Evolutionary conservation across 2,888 invertebrate genomes (phyloP), one percentile per base, ranked within the genome.

Genomic region (Cantharis rufa): DNA sequence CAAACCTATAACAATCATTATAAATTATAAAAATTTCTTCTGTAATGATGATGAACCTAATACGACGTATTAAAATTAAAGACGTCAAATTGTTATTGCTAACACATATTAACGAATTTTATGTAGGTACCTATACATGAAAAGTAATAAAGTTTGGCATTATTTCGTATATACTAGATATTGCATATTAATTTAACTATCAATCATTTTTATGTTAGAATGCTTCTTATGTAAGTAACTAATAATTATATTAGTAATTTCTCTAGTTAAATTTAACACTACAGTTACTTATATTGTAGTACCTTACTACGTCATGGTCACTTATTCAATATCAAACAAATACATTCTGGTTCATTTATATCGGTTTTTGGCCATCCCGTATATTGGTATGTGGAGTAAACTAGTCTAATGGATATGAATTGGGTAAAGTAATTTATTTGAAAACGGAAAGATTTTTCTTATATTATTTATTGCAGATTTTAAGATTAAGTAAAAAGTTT

Each of bases 101-200:
- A 48, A 48, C 48, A 48, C 48, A n/a, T n/a, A 66, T 66, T 66
- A 66, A 16, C 15, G 24, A 66, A 66, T 21, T 66, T 66, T 66
- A 21, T 66, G 64, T 66, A 21, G 16, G 64, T 48, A 48, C 24
- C 24, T 24, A n/a, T n/a, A 24, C 48, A 66, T 21, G 64, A 24
- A 66, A 66, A 66, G 64, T 66, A 66, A 66, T 66, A 66, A 66
- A 66, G 21, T 66, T 66, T 66, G 64, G 64, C 64, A 16, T 66
- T 66, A 16, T 66, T 66, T 66, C 64, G 64, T 66, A 66, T 24
- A 48, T 48, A 48, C 18, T 21, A 66, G 64, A 66, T 66, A 24
- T 66, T 66, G 64, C 64, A 66, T 66, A 66, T 66, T 66, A 66
- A 66, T 66, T 66, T 66, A 66, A 66, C 64, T 66, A 66, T 66